A percentile compares a stretch with the other conserved stretches of the same genome.
phyloP scores from a whole-genome alignment of 2,888 invertebrate species.

The Diachrysia chrysitis region DNA sequence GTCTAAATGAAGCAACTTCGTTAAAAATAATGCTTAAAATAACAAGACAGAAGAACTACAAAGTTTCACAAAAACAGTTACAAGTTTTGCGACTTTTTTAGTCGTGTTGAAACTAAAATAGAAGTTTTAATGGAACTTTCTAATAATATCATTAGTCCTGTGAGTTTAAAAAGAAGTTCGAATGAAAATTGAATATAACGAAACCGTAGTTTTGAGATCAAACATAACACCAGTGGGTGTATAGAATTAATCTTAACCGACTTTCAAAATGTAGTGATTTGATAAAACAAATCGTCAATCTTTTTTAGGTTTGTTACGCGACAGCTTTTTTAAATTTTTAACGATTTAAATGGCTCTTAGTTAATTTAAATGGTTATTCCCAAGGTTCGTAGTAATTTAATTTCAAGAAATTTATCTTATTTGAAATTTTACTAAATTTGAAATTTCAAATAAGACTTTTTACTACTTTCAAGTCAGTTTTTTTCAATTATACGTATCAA shows the following conservation, averaged over 20 bases:
- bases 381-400: too few species aligned
- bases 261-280: not conserved
- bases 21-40: not conserved
- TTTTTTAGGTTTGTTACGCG: not conserved
- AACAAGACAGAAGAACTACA: conserved; percentile 15
- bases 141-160: conserved; percentile 42
- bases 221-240: not conserved
- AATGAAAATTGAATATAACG: conserved; percentile 16
- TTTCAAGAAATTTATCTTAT: too few species aligned
- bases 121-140: conserved; percentile 60
- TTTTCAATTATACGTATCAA: too few species aligned
- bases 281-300: not conserved
- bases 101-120: conserved; percentile 3
- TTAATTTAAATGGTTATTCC: too few species aligned
- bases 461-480: too few species aligned
- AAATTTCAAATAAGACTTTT: too few species aligned
- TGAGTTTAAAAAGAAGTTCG: conserved; percentile 35
- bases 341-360: too few species aligned
- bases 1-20: not conserved
- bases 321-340: not conserved
- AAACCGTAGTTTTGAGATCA: not conserved
- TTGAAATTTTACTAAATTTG: too few species aligned
- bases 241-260: not conserved
- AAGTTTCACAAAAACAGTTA: conserved; percentile 34
- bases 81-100: conserved; percentile 38